Base-by-base conservation (phyloP, 2,113 vertebrate genomes). In the Petroica traversi region DNA sequence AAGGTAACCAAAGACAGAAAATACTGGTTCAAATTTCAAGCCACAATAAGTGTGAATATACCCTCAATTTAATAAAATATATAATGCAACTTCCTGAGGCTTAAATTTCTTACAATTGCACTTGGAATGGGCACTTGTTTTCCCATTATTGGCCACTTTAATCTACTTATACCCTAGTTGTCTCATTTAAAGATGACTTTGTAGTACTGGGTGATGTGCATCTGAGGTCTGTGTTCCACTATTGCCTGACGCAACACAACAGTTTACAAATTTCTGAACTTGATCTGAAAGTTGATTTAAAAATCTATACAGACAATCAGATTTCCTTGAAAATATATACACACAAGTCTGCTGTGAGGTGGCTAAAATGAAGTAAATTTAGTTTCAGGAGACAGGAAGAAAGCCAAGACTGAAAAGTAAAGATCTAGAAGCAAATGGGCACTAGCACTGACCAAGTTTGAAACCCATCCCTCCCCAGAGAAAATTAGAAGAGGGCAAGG, bases 41-140 rank as follows among this genome's bases (percentile, higher is more conserved):
- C 98, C 98, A 98, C 98, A 98, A 85, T 98, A 98, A 98, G 98
- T 99, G 98, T 98, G 99, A 99, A 99, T 99, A 99, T 98, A 98
- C 98, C 97, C 98, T 98, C 99, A 99, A 99, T 99, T 99, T 98
- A 99, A 99, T 99, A 98, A 99, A 98, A 98, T 97, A 97, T 98
- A 98, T 99, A 99, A 99, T 99, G 98, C 98, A 98, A 98, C 98
- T 99, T 99, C 98, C 98, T 98, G 98, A 98, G 98, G 98, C 98
- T 99, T 98, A 98, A 98, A 99, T 99, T 99, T 99, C 99, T 98
- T 98, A 93, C 97, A 98, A 98, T 98, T 99, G 97, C 98, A 98
- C 97, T 98, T 99, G 97, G 97, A 98, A 98, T 98, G 98, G 96
- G 96, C 97, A 98, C 97, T 98, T 99, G 98, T 99, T 99, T 99